phyloP scores from a whole-genome alignment of 2,888 invertebrate genomes.

The Agelastica alni region DNA sequence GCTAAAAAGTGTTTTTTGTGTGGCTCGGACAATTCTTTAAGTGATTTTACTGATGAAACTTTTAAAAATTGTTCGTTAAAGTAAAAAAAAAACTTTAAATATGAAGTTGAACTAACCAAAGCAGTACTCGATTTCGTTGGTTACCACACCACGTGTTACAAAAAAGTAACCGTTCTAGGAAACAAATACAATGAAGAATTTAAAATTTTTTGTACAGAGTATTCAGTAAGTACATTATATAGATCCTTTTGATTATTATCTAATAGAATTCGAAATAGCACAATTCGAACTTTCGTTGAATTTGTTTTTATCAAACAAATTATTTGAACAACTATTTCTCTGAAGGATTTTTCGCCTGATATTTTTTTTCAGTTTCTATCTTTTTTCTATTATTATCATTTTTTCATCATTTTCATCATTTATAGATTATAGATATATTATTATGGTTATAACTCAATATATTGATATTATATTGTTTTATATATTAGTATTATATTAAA shows the following conservation, averaged over 20 bases:
- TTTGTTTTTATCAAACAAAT: background rate
- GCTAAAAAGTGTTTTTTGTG: too few relatives aligned
- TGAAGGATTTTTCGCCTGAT: background rate
- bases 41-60: too few relatives aligned
- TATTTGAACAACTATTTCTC: background rate
- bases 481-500: too few relatives aligned
- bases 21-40: constrained; percentile 8
- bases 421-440: too few relatives aligned
- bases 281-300: background rate
- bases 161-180: constrained; percentile 20
- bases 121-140: too few relatives aligned
- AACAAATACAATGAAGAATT: too few relatives aligned
- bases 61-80: too few relatives aligned
- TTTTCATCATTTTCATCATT: too few relatives aligned
- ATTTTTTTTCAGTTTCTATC: background rate
- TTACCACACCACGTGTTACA: too few relatives aligned
- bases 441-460: too few relatives aligned
- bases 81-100: constrained; percentile 29
- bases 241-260: constrained; percentile 20
- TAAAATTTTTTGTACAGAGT: constrained; percentile 20
- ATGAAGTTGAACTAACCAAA: constrained; percentile 25
- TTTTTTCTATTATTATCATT: background rate
- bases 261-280: constrained; percentile 12
- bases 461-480: too few relatives aligned
- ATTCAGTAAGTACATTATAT: constrained; percentile 22